A percentile compares a stretch with the other conserved stretches of the same genome.
Evolutionary conservation across 2,113 vertebrate genomes (phyloP).

Genomic region (Melanostigma gelatinosum): DNA sequence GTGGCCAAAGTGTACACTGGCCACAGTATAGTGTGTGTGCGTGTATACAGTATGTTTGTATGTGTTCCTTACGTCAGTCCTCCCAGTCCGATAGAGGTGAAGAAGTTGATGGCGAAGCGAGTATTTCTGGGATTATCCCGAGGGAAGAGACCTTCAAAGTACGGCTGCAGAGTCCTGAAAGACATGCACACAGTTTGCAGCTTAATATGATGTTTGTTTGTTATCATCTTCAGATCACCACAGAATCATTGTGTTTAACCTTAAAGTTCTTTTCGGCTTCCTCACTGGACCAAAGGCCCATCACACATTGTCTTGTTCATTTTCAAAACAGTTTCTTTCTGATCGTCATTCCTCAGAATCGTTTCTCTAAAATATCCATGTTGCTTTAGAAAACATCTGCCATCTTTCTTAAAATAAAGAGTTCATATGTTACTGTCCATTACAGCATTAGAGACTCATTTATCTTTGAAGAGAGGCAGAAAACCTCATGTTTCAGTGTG

Average conservation of each 20-base stretch:
- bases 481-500: background rate
- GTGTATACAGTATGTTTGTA: background rate
- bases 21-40: background rate
- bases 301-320: background rate
- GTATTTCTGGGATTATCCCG: slow-evolving; percentile 98
- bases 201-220: background rate
- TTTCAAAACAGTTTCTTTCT: background rate
- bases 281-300: background rate
- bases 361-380: background rate
- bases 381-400: no score
- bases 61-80: slow-evolving; percentile 91
- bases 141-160: slow-evolving; percentile 96
- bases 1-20: background rate
- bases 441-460: background rate
- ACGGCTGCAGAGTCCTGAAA: slow-evolving; percentile 91
- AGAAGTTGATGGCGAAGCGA: slow-evolving; percentile 99
- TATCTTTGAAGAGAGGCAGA: background rate
- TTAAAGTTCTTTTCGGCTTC: no score
- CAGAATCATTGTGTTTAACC: background rate
- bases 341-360: background rate
- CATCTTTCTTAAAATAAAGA: background rate
- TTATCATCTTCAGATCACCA: background rate
- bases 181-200: slow-evolving; percentile 38
- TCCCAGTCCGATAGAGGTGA: slow-evolving; percentile 98
- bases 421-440: background rate